phyloP scores from a whole-genome alignment of 2,797 vertebrate species.

The Poecilia picta region DNA sequence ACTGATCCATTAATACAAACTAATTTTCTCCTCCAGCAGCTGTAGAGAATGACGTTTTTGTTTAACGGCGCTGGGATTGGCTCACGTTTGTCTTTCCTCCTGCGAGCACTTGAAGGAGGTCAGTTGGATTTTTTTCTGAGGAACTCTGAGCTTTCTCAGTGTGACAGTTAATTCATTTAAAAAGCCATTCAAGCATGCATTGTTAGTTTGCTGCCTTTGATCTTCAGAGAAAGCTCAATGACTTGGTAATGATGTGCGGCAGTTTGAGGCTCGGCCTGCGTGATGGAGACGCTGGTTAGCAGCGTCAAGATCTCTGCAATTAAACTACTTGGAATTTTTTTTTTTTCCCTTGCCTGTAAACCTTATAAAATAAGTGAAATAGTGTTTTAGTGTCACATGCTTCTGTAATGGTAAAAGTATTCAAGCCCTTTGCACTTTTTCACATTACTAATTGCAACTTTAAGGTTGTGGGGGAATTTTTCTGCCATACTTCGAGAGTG shows the following conservation, averaged over 20 bases:
- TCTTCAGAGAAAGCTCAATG: conserved; percentile 3
- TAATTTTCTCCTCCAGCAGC: conserved; percentile 67
- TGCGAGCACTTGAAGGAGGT: conserved; percentile 43
- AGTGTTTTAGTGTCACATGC: background rate
- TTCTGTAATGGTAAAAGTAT: background rate
- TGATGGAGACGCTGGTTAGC: background rate
- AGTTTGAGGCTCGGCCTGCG: background rate
- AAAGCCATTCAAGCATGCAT: conserved; percentile 42
- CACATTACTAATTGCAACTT: background rate
- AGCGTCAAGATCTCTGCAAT: background rate
- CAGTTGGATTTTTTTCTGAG: conserved; percentile 51
- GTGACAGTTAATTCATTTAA: conserved; percentile 65
- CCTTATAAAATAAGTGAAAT: background rate
- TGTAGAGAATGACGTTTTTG: conserved; percentile 73
- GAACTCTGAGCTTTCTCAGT: conserved; percentile 43
- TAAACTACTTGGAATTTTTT: background rate
- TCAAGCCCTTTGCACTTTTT: background rate
- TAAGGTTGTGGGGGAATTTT: background rate
- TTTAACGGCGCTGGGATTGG: conserved; percentile 41
- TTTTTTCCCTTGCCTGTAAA: background rate
- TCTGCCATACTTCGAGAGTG: too few relatives aligned
- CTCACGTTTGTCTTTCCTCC: conserved; percentile 55
- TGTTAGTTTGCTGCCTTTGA: conserved; percentile 45
- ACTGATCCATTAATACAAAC: conserved; percentile 72
- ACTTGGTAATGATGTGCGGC: background rate